A percentile compares a stretch with the other conserved stretches of the same genome.
Evolutionary conservation across 2,113 vertebrate species (phyloP).

Genomic region (Phainopepla nitens): DNA sequence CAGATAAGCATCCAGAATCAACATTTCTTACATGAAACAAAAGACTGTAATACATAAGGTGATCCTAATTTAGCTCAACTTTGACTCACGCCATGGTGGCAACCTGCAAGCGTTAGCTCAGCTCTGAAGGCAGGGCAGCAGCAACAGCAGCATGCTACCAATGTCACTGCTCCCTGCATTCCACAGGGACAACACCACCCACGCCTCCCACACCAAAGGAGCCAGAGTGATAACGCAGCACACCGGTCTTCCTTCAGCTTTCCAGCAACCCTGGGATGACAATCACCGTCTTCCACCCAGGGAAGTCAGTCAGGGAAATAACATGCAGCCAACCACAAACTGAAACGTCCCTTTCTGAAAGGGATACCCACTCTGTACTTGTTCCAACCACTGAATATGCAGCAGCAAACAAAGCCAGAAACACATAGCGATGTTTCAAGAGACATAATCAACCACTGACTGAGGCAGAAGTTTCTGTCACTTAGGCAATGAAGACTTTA

Average conservation of each 20-base stretch:
- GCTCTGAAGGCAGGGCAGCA: neutral
- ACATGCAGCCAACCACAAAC: neutral
- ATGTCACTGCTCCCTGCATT: neutral
- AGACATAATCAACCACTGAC: neutral
- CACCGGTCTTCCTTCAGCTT: neutral
- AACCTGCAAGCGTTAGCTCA: neutral
- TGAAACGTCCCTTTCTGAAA: neutral
- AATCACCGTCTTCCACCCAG: neutral
- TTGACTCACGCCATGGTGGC: accelerated
- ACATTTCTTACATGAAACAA: neutral
- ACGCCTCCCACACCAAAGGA: neutral
- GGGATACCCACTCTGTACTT: neutral
- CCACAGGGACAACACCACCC: neutral
- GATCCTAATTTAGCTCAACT: neutral
- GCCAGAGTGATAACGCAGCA: accelerated
- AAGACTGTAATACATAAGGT: neutral
- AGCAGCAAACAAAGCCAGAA: neutral
- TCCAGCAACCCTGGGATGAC: neutral
- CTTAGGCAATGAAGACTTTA: neutral
- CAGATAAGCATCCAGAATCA: neutral
- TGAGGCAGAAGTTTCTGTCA: neutral
- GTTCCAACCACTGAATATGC: neutral
- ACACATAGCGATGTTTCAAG: neutral
- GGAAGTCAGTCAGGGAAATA: neutral
- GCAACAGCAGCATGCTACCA: neutral